Conservation (phyloP, 2,797 vertebrate species). For the Cuculus canorus region DNA sequence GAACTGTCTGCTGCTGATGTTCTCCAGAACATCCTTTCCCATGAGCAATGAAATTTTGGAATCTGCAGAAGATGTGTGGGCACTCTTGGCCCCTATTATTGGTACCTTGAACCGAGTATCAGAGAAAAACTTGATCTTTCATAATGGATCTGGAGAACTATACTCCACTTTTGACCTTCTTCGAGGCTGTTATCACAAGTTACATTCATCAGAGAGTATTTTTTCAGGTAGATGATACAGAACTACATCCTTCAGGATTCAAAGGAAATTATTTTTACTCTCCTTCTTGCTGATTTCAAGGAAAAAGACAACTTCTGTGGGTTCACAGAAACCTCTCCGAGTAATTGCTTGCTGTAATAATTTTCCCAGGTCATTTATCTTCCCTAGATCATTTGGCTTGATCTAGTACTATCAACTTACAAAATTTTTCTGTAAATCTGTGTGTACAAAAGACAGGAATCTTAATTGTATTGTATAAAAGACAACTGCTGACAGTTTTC, state of each 20-base stretch:
- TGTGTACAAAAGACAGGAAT: neutral
- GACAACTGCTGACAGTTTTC: neutral
- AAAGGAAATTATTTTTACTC: neutral
- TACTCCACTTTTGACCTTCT: neutral
- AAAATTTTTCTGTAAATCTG: neutral
- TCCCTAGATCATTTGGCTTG: neutral
- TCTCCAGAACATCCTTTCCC: slow-evolving; percentile 31
- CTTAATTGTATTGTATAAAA: neutral
- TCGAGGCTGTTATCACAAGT: neutral
- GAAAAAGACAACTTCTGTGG: neutral
- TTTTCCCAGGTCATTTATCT: neutral
- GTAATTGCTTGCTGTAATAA: neutral
- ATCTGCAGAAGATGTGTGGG: slow-evolving; percentile 3
- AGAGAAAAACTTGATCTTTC: neutral
- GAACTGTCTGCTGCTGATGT: neutral
- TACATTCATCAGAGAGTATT: neutral
- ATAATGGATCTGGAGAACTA: neutral
- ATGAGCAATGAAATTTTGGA: slow-evolving; percentile 22
- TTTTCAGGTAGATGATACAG: neutral
- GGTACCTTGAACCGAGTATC: neutral
- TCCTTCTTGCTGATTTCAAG: neutral
- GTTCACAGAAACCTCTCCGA: neutral
- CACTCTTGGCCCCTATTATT: neutral
- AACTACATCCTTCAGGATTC: neutral
- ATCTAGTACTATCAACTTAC: neutral